These are phyloP conservation scores for Falcunculus frontatus DNA, from an alignment of 2,113 vertebrate genomes.

Conservation along the genomic window DNA sequence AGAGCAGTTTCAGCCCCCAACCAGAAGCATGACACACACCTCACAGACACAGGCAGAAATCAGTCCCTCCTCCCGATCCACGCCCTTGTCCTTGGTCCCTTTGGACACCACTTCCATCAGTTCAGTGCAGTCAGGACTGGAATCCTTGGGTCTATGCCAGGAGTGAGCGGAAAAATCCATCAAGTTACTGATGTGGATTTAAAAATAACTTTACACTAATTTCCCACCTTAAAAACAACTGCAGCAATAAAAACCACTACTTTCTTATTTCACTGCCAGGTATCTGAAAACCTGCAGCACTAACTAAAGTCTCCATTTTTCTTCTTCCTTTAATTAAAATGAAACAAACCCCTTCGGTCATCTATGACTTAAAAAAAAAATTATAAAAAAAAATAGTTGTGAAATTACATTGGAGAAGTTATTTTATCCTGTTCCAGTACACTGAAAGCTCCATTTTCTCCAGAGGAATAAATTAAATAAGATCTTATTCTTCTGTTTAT, in stretches of 20 bases:
- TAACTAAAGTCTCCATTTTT: not conserved
- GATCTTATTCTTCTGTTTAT: not conserved
- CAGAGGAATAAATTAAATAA: slow-evolving; percentile 12
- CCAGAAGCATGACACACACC: not conserved
- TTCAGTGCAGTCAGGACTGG: not conserved
- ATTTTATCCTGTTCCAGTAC: not conserved
- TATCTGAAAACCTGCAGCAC: slow-evolving; percentile 51
- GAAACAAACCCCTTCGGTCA: slow-evolving; percentile 37
- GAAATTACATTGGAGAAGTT: slow-evolving; percentile 27
- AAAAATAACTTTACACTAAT: slow-evolving; percentile 60
- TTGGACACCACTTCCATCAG: slow-evolving; percentile 4
- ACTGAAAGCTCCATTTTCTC: slow-evolving; percentile 45
- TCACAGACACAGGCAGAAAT: not conserved
- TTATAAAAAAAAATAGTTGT: not conserved
- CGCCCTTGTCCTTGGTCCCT: not conserved
- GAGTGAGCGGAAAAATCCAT: slow-evolving; percentile 49
- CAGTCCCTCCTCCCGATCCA: not conserved
- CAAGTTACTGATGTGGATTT: slow-evolving; percentile 47
- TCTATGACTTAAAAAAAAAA: not conserved
- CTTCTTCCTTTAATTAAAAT: slow-evolving; percentile 30
- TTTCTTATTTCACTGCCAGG: slow-evolving; percentile 32
- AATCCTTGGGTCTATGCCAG: not conserved
- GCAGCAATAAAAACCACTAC: not conserved
- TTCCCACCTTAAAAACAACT: not conserved
- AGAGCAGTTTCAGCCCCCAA: not conserved